Conservation (phyloP, 1,140 invertebrate species). For the Drosophila santomea region DNA sequence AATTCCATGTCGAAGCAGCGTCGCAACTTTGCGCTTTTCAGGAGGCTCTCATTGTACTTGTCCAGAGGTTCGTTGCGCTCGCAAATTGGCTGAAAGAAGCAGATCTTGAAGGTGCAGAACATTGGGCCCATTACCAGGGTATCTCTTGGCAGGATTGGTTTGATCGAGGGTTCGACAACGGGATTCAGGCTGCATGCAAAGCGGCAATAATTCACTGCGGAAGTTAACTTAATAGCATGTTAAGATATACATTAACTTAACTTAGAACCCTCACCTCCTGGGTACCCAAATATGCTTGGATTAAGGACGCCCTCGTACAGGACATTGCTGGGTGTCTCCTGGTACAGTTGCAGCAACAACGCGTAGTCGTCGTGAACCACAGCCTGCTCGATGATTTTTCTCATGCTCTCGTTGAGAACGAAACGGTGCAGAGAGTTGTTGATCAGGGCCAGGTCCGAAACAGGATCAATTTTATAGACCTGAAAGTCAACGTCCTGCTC, state of each 20-base stretch:
- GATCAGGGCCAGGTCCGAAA: constrained; percentile 54
- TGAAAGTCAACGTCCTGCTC: constrained; percentile 41
- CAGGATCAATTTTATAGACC: constrained; percentile 27
- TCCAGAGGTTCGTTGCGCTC: constrained; percentile 45
- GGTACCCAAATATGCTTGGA: constrained; percentile 63
- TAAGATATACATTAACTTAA: neutral
- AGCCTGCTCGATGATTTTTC: constrained; percentile 47
- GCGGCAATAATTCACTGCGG: constrained; percentile 53
- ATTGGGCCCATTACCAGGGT: constrained; percentile 8
- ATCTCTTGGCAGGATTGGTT: neutral
- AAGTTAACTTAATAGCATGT: neutral
- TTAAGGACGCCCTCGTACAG: constrained; percentile 61
- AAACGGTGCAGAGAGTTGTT: constrained; percentile 75
- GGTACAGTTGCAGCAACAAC: constrained; percentile 55
- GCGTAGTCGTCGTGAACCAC: constrained; percentile 46
- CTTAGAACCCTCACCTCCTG: constrained; percentile 25
- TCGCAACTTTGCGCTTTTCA: constrained; percentile 27
- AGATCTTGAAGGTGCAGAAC: constrained; percentile 62
- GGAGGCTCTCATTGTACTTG: constrained; percentile 42
- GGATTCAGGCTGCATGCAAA: constrained; percentile 35
- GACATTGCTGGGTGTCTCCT: constrained; percentile 48
- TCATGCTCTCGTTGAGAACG: constrained; percentile 56
- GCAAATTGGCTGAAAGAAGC: constrained; percentile 59
- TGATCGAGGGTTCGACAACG: neutral
- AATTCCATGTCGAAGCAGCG: constrained; percentile 28